Percentiles rank a stretch among this genome's conserved stretches.
phyloP scores from a whole-genome alignment of 2,113 vertebrate species.

The Campylomormyrus numenius region DNA sequence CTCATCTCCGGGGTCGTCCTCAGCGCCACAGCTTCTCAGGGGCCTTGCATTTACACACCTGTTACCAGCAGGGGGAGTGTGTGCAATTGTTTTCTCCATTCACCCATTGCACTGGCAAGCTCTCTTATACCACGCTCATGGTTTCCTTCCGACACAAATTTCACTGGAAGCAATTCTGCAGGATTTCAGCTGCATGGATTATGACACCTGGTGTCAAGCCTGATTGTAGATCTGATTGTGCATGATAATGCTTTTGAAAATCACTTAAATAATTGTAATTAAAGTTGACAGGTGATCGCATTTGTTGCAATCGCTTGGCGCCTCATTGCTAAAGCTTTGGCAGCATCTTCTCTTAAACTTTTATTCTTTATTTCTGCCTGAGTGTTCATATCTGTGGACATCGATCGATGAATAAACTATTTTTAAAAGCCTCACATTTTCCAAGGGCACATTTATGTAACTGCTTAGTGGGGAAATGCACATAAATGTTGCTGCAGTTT shows the following conservation, averaged over 20 bases:
- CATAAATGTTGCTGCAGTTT: constrained; percentile 23
- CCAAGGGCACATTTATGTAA: constrained; percentile 21
- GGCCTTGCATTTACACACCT: constrained; percentile 16
- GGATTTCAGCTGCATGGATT: neutral
- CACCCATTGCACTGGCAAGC: neutral
- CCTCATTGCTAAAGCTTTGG: neutral
- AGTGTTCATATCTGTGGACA: neutral
- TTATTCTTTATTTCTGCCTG: neutral
- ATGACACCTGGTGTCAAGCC: neutral
- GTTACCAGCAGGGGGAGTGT: constrained; percentile 47
- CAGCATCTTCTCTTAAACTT: neutral
- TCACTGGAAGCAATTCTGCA: neutral
- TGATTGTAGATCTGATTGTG: neutral
- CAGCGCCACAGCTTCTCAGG: constrained; percentile 24
- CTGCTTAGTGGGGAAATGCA: constrained; percentile 24
- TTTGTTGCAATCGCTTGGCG: neutral
- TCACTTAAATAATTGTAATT: neutral
- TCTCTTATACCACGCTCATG: neutral
- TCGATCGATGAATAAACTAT: neutral
- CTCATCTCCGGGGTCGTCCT: constrained; percentile 48
- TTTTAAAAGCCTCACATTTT: neutral
- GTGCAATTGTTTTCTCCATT: constrained; percentile 2
- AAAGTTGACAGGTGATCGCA: neutral
- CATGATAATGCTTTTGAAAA: neutral
- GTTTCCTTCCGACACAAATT: neutral